These are phyloP conservation scores for Tachycineta bicolor DNA, from an alignment of 2,113 vertebrate genomes.

Conservation along the genomic window DNA sequence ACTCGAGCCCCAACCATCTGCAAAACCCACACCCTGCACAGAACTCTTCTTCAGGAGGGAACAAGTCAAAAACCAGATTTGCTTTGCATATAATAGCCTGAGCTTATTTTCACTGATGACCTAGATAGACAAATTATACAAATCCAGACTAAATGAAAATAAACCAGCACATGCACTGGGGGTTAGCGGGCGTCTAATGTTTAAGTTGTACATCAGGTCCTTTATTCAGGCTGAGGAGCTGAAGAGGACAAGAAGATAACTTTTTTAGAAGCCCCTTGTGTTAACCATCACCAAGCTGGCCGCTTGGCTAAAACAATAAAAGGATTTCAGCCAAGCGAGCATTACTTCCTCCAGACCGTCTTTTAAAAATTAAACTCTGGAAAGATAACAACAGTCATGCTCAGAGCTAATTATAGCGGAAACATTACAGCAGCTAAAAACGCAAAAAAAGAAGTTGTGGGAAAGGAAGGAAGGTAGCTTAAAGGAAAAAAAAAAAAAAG, in stretches of 20 bases:
- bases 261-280: background rate
- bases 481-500: background rate
- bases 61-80: background rate
- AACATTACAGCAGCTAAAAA: background rate
- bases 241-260: background rate
- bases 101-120: background rate
- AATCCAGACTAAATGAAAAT: background rate
- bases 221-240: background rate
- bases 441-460: constrained; percentile 4
- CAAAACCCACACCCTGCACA: background rate
- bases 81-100: background rate
- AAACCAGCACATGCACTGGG: background rate
- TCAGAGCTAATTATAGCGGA: constrained; percentile 38
- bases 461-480: constrained; percentile 43
- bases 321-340: constrained; percentile 44
- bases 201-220: background rate
- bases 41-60: background rate
- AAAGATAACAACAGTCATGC: constrained; percentile 24
- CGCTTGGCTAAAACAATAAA: constrained; percentile 28
- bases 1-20: background rate
- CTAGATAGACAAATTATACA: background rate
- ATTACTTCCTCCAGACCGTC: constrained; percentile 30
- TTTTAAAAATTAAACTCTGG: constrained; percentile 46
- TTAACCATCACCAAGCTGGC: background rate
- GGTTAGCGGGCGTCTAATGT: background rate